These are phyloP conservation scores for Rhynchophorus ferrugineus DNA, from an alignment of 1,140 invertebrate species.

Conservation along the genomic window DNA sequence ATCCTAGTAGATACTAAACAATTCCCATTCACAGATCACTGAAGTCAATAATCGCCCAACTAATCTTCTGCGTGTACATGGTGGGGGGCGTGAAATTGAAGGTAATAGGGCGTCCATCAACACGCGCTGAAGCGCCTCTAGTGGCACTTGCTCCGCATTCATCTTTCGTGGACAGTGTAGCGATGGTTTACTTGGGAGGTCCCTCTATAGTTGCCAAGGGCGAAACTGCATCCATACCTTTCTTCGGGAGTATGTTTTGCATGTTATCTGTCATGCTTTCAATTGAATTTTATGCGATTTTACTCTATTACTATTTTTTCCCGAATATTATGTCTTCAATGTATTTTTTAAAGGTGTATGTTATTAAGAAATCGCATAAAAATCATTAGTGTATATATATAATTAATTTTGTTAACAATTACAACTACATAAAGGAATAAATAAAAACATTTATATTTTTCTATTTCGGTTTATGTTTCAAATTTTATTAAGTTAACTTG, in stretches of 20 bases:
- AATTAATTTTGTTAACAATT: no score
- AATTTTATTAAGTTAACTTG: no score
- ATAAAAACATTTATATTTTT: no score
- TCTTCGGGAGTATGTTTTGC: conserved; percentile 76
- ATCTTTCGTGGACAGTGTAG: conserved; percentile 81
- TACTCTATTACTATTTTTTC: not conserved
- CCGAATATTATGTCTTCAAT: not conserved
- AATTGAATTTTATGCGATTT: not conserved
- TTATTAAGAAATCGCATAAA: no score
- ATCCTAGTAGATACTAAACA: no score
- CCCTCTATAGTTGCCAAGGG: conserved; percentile 84
- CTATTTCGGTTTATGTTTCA: no score
- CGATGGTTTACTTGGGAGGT: conserved; percentile 69
- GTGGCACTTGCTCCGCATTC: conserved; percentile 86
- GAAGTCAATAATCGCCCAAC: conserved; percentile 47
- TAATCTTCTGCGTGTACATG: conserved; percentile 67
- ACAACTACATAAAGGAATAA: no score
- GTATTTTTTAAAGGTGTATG: no score
- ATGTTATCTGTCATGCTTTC: not conserved
- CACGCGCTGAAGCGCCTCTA: conserved; percentile 59
- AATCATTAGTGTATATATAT: no score
- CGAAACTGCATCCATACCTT: conserved; percentile 66
- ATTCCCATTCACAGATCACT: conserved; percentile 17
- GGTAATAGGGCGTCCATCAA: conserved; percentile 58
- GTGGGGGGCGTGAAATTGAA: conserved; percentile 73